Evolutionary conservation across 2,888 invertebrate species (phyloP).

Genomic region (Lasioglossum leucozonium): DNA sequence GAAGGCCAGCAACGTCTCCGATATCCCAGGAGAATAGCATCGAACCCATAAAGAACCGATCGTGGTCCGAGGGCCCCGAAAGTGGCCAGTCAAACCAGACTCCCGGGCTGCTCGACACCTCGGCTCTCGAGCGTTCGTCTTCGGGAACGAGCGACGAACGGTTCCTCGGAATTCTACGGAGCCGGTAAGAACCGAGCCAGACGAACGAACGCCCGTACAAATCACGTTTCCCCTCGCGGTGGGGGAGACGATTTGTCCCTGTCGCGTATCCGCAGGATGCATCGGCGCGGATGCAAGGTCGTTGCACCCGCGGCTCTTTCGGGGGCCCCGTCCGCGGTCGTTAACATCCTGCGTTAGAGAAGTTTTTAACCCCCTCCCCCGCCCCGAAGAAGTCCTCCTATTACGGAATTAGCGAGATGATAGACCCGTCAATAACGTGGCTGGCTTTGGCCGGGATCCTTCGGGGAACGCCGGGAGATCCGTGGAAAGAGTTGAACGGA

Average conservation of each 20-base stretch:
- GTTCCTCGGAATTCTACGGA: conserved; percentile 5
- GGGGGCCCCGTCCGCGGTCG: conserved; percentile 69
- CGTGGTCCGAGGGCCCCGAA: background rate
- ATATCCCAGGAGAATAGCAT: background rate
- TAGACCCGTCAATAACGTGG: conserved; percentile 81
- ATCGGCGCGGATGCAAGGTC: conserved; percentile 60
- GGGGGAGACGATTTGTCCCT: conserved; percentile 44
- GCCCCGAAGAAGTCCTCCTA: conserved; percentile 79
- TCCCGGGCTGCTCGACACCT: background rate
- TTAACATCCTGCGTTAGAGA: conserved; percentile 70
- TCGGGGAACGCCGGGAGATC: conserved; percentile 72
- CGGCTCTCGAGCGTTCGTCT: background rate
- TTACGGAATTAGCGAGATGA: conserved; percentile 83
- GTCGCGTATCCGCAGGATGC: conserved; percentile 48
- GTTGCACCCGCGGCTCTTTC: conserved; percentile 59
- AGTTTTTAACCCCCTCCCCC: conserved; percentile 73
- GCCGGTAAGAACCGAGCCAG: background rate
- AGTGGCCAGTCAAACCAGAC: background rate
- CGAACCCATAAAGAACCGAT: conserved; percentile 4
- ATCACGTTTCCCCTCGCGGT: conserved; percentile 21
- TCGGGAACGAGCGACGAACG: background rate
- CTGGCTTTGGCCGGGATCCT: conserved; percentile 70
- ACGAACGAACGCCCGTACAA: conserved; percentile 21
- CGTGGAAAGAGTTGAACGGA: conserved; percentile 7
- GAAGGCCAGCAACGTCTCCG: background rate